Evolutionary conservation across 1,140 invertebrate genomes (phyloP), one percentile per base, ranked within the genome.

Genomic region (Drosophila tropicalis): DNA sequence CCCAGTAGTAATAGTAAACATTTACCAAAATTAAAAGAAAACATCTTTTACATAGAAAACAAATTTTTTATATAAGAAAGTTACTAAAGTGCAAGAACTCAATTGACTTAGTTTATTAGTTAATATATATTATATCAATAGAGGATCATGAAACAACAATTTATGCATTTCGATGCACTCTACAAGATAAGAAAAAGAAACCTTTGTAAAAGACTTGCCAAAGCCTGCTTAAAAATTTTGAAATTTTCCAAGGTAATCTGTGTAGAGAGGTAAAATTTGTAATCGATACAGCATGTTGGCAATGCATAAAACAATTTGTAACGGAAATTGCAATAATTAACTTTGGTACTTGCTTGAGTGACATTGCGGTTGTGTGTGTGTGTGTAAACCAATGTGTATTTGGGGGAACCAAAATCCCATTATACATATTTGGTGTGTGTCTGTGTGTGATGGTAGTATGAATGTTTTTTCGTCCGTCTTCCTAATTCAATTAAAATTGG

Each of bases 311-410:
- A 87, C 84, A 87, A 87, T 89, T 87, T 87, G 82, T 81, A 76
- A 68, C 84, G 84, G 84, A 87, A 89, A 89, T 89, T 78, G 84
- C 84, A 80, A 87, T 87, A 87, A 87, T 87, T 87, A 87, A 87
- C 84, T 87, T 89, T 89, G 80, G 84, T 87, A 87, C 84, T 85
- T 87, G 84, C 79, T 87, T 87, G 84, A 87, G 80, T 89, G 83
- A 89, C 80, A 87, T 79, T 89, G 70, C 69, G 80, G 67, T 39
- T 55, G 54, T 56, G 39, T 19, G 47, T n/a, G n/a, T n/a, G n/a
- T 60, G 22, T 17, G 32, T 56, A 44, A 56, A 61, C 36, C 10
- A 39, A 5, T 29, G 51, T 22, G 4, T 40, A 40, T 5, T 12
- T 15, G 44, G 1, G 40, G 15, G 39, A 60, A 22, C 44, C 44